Conservation (phyloP, 2,113 vertebrate species). For the Microcebus jonahi region DNA sequence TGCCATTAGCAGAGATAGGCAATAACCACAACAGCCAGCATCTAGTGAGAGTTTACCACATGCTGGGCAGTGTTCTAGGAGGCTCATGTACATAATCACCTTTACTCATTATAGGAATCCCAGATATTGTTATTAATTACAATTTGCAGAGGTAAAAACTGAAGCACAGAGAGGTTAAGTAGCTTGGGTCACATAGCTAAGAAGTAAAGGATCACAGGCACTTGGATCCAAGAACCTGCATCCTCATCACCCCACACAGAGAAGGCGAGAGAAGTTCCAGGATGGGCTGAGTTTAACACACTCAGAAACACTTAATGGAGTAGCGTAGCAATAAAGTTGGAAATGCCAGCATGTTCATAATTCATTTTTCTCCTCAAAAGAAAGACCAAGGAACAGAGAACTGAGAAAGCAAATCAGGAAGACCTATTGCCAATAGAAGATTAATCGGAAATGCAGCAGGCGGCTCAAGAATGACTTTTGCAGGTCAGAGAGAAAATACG, state of each 20-base stretch:
- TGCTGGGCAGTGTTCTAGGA: not conserved
- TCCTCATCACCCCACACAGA: not conserved
- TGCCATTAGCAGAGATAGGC: not conserved
- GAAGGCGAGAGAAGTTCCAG: not conserved
- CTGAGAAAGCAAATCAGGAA: conserved; percentile 31
- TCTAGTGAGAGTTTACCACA: not conserved
- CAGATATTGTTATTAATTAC: not conserved
- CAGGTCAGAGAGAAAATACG: not conserved
- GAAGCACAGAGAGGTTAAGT: not conserved
- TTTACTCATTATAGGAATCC: not conserved
- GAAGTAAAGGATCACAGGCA: not conserved
- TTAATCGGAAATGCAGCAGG: conserved; percentile 46
- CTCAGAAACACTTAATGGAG: not conserved
- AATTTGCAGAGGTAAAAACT: not conserved
- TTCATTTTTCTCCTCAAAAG: conserved; percentile 35
- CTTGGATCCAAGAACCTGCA: not conserved
- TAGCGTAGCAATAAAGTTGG: not conserved
- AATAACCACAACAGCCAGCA: not conserved
- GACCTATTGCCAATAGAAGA: not conserved
- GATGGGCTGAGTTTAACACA: not conserved
- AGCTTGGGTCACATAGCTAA: not conserved
- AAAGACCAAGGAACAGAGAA: not conserved
- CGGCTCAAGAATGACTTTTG: not conserved
- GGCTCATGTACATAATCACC: not conserved
- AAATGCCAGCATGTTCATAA: not conserved